phyloP scores from a whole-genome alignment of 1,140 invertebrate species.

The Cepaea nemoralis region DNA sequence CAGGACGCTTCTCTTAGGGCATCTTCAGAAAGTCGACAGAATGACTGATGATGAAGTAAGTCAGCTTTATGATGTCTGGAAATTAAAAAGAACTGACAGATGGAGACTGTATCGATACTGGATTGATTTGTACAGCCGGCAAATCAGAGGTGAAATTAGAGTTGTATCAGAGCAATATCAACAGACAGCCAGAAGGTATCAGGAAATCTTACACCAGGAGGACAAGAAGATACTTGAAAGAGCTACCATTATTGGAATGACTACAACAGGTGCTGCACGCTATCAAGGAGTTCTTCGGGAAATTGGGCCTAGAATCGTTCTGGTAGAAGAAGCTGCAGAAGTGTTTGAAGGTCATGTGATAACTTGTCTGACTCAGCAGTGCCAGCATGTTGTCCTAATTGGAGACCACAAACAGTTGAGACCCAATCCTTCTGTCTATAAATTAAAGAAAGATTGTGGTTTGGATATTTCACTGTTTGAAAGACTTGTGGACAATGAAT shows the following conservation, averaged over 20 bases:
- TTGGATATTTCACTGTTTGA: slow-evolving; percentile 73
- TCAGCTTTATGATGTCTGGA: slow-evolving; percentile 57
- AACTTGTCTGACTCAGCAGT: slow-evolving; percentile 75
- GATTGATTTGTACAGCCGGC: slow-evolving; percentile 53
- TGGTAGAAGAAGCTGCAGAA: slow-evolving; percentile 73
- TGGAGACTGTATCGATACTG: slow-evolving; percentile 70
- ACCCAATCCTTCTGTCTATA: slow-evolving; percentile 70
- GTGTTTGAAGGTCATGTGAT: slow-evolving; percentile 62
- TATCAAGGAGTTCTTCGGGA: slow-evolving; percentile 57
- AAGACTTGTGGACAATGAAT: slow-evolving; percentile 67
- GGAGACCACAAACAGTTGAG: slow-evolving; percentile 72
- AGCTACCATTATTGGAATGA: slow-evolving; percentile 69
- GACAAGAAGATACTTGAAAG: slow-evolving; percentile 64
- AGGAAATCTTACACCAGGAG: slow-evolving; percentile 56
- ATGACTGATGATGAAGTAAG: slow-evolving; percentile 51
- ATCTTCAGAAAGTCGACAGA: slow-evolving; percentile 39
- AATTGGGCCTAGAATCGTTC: slow-evolving; percentile 61
- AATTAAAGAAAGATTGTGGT: slow-evolving; percentile 65
- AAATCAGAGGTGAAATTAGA: slow-evolving; percentile 46
- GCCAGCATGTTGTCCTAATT: slow-evolving; percentile 79
- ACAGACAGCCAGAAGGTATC: slow-evolving; percentile 43
- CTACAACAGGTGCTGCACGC: slow-evolving; percentile 68
- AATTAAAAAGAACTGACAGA: slow-evolving; percentile 55
- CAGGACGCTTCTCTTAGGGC: slow-evolving; percentile 26
- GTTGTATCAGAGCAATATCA: slow-evolving; percentile 42